Evolutionary conservation across 30 jellyfish, hydroid and myxozoan species (phyloP), one percentile per base, ranked within the genome.

Genomic region (Rhopilema esculentum): DNA sequence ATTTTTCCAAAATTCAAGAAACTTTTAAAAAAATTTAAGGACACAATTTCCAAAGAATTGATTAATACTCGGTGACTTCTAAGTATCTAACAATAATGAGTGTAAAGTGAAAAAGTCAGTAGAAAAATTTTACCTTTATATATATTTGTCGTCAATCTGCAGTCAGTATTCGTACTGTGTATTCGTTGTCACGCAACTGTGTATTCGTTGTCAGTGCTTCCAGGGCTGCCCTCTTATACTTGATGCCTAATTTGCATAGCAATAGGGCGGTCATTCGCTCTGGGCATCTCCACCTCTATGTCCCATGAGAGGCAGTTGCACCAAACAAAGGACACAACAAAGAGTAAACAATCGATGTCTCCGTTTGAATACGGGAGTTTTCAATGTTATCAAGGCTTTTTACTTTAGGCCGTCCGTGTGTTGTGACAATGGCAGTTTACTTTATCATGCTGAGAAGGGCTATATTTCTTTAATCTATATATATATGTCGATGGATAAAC

Each of bases 301-400:
- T 79, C 68, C 73, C 89, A 27, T 53, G 87, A 72, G 93, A 70
- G 84, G 93, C 93, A 84, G 87, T 84, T 84, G 93, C 80, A 65
- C 82, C 18, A 27, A 61, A 84, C 93, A 84, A 84, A 19, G 21
- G 65, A 53, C 67, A 27, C 27, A 68, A 57, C 70, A 79, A 57
- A 20, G 79, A 48, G 72, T 4, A 79, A 53, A 79, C 68, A 57
- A 27, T 61, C 75, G 61, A 17, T 79, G 88, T 57, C 79, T 79
- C 74, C 27, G 77, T 77, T 77, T 77, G 75, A 24, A 40, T 77
- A 62, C 27, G n/a, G 16, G 30, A 76, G 26, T 53, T 62, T 19
- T 57, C 31, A 23, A 22, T 69, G 51, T 29, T 63, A n/a, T 63
- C 72, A 18, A 24, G 29, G 29, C 8, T 2, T 63, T 63, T 24